Conservation (phyloP, 2,797 vertebrate genomes). For the Poeciliopsis paucimaculata region DNA sequence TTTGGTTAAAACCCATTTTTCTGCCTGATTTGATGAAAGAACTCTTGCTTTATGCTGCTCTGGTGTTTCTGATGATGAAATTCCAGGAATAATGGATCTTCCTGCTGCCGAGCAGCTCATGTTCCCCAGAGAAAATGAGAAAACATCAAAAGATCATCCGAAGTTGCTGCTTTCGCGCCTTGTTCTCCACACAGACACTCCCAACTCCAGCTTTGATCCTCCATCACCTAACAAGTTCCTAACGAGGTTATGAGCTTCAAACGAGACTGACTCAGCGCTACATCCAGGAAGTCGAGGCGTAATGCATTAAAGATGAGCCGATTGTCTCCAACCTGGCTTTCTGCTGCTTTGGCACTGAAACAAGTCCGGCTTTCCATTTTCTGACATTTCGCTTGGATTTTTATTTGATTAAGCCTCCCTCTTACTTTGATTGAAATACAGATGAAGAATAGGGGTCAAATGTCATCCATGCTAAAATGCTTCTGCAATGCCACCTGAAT, state of each 20-base stretch:
- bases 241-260: constrained; percentile 63
- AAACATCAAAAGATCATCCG: constrained; percentile 51
- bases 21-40: background rate
- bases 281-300: constrained; percentile 21
- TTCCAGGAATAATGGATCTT: constrained; percentile 13
- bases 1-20: background rate
- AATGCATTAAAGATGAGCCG: constrained; percentile 55
- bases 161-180: constrained; percentile 16
- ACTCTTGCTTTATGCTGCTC: background rate
- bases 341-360: background rate
- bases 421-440: background rate
- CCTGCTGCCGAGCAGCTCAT: constrained; percentile 22
- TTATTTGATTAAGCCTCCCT: constrained; percentile 26
- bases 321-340: constrained; percentile 25
- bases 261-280: constrained; percentile 42
- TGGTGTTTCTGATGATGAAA: constrained; percentile 2
- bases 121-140: constrained; percentile 17
- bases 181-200: constrained; percentile 28
- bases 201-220: constrained; percentile 17
- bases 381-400: constrained; percentile 8
- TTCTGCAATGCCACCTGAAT: background rate
- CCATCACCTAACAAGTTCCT: constrained; percentile 40
- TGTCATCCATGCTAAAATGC: background rate
- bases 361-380: constrained; percentile 4
- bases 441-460: background rate